Evolutionary conservation across 64 coral and sea anemone genomes (phyloP), one percentile per base, ranked within the genome.

Genomic region (Stichodactyla mertensii): DNA sequence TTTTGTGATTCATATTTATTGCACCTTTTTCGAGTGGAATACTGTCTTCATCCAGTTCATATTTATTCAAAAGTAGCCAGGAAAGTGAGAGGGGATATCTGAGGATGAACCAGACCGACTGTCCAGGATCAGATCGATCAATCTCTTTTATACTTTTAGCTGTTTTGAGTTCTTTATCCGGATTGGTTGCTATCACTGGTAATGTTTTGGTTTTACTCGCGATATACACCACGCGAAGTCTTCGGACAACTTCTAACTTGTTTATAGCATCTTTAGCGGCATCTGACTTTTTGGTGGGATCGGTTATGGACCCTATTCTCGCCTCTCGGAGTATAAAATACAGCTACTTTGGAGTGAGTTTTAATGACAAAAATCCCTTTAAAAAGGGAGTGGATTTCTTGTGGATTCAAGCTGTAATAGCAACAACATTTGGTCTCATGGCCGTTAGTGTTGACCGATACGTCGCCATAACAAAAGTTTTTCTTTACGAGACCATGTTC

Each of bases 251-350:
- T 24, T 92, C 89, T 1, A 95, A 95, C 83, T 84, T 83, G 66
- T 95, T 89, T 61, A 89, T 95, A 14, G 93, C 89, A 9, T 95
- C 93, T 14, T 79, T 95, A 58, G 83, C 93, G 9, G 60, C 84
- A 2, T 89, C 93, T 10, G 89, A 92, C 78, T 62, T 91, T 4
- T 52, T 92, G 83, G 93, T 95, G 19, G 93, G 93, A 55, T 36
- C 69, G 51, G 2, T 92, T 6, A 62, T 92, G 45, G 87, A 91
- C 19, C 93, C 93, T 15, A 23, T 95, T 4, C 58, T 89, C 7
- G 52, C 78, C 12, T 19, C 51, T 22, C 77, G 84, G 64, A 36
- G 57, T 57, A n/a, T 91, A 1, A 64, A 82, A 10, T 91, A 82
- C 51, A 71, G 85, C 61, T 87, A 91, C 27, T 80, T 83, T 53